These are phyloP conservation scores for Vidua chalybeata DNA, from an alignment of 2,113 vertebrate genomes.

Conservation along the genomic window DNA sequence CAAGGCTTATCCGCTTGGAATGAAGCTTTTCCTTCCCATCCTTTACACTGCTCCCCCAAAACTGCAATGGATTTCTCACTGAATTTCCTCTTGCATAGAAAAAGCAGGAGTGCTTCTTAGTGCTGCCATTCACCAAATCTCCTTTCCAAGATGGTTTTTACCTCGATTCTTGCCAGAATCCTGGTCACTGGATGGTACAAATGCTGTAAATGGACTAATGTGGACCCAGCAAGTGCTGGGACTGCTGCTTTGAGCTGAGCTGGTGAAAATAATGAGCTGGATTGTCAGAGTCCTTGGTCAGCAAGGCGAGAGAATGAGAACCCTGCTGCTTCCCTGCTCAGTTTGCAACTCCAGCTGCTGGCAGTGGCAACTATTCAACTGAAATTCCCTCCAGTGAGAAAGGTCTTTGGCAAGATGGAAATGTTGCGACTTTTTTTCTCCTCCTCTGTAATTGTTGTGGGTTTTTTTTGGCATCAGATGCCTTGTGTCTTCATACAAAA, in stretches of 20 bases:
- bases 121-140: accelerated
- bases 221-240: neutral
- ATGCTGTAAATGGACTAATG: slow-evolving; percentile 51
- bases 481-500: slow-evolving; percentile 25
- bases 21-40: neutral
- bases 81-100: accelerated
- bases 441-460: slow-evolving; percentile 14
- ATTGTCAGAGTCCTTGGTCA: slow-evolving; percentile 26
- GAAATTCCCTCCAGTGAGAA: slow-evolving; percentile 25
- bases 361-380: slow-evolving; percentile 25
- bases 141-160: neutral
- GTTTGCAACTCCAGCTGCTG: slow-evolving; percentile 2
- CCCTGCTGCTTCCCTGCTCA: slow-evolving; percentile 6
- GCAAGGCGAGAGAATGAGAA: slow-evolving; percentile 24
- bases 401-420: slow-evolving; percentile 28
- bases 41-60: neutral
- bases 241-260: neutral
- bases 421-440: neutral
- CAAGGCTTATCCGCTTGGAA: accelerated
- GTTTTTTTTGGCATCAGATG: neutral
- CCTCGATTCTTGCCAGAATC: neutral
- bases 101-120: neutral
- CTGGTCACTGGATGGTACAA: neutral
- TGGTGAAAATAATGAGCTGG: slow-evolving; percentile 49
- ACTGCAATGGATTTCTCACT: neutral